Evolutionary conservation across 2,888 invertebrate species (phyloP), one percentile per base, ranked within the genome.

Genomic region (Morpho deidamia): DNA sequence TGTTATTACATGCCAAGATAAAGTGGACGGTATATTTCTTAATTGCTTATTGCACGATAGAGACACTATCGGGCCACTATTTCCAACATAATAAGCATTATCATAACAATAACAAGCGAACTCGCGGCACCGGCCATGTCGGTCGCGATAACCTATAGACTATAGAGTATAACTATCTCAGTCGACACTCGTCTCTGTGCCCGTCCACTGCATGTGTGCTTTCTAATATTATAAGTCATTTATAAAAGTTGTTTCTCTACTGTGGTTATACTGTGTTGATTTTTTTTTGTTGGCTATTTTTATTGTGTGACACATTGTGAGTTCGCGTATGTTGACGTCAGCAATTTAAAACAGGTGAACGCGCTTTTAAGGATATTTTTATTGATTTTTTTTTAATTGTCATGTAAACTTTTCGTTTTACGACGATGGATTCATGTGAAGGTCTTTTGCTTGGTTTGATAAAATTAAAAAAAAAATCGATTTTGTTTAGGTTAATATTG

Each of bases 61-160:
- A 73, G 72, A 66, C 82, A 76, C 81, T 87, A 88, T 87, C 86
- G 76, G 70, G 61, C 67, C 79, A 79, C 77, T 81, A 84, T 85
- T 85, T 81, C 79, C 79, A 85, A 83, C 83, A 84, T 86, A 87
- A 86, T 84, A 86, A 84, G 78, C 74, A 83, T 87, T 88, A 88
- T 88, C 88, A 81, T 78, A 83, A 86, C 81, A 88, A 88, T 83
- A 88, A 88, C 85, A 88, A 80, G 79, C 78, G 37, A 73, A 78
- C 72, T 76, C 66, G 76, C 75, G 42, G 55, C 58, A 52, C 44
- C 62, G 56, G 55, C 55, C 49, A 53, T 60, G 64, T 58, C 47
- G 58, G 37, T n/a, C 35, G 37, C 58, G 68, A 68, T 67, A 61
- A 66, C 67, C 63, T 70, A 62, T 52, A 38, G 46, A 34, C 43